Evolutionary conservation across 2,888 invertebrate genomes (phyloP), one percentile per base, ranked within the genome.

Genomic region (Melinopterus prodromus): DNA sequence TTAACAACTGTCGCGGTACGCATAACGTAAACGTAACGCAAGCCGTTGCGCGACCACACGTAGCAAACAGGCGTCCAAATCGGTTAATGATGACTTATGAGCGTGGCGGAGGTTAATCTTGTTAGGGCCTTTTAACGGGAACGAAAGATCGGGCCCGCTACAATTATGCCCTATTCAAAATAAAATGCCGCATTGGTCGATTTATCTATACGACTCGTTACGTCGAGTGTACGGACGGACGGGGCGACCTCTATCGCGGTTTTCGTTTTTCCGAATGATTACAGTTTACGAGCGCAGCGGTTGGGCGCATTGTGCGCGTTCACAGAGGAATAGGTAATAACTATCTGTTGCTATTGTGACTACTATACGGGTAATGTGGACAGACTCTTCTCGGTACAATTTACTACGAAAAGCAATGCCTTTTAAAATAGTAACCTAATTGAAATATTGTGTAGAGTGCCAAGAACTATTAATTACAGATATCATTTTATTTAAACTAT

Each of bases 11-110:
- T 83, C 81, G 53, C 12, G 1, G 53, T 53, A 53, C 5, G 53
- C 53, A 4, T 4, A 53, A 53, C 53, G 9, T 53, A 53, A 53
- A 53, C 53, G 79, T 82, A 83, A 80, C 79, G 77, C 80, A 80
- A 81, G 80, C 81, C 80, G 80, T n/a, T n/a, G 74, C 26, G n/a
- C 74, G 71, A 79, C 78, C 77, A 79, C 79, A 77, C 72, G 80
- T 80, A 53, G 53, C 53, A 9, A 83, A 80, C 82, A 79, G 81
- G 82, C 81, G 81, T 79, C 79, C 81, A 82, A 83, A 83, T 83
- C 82, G 82, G 83, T 80, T 83, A 83, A 83, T 83, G 82, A 82
- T 82, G 81, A 83, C 81, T 83, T 83, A 83, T 82, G 83, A 81
- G 80, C 80, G 80, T 79, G 81, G 77, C 81, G 81, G 78, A 81